Evolutionary conservation across 2,888 invertebrate genomes (phyloP), one percentile per base, ranked within the genome.

Genomic region (Dorcus parallelipipedus): DNA sequence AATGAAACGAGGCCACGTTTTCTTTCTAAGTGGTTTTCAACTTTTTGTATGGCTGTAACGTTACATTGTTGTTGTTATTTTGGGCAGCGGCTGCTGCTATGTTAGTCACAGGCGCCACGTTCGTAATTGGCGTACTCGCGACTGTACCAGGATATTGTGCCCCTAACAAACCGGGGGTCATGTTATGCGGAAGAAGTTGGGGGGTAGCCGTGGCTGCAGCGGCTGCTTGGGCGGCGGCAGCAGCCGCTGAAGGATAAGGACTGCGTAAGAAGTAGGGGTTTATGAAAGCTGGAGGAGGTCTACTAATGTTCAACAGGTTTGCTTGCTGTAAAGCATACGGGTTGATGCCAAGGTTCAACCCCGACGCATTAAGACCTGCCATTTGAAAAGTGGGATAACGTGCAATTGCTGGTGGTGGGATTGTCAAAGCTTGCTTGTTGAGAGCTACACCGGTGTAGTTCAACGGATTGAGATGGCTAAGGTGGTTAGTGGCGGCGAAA

Each of bases 41-140:
- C 82, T 93, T 93, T 81, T 93, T 93, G 81, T 91, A 93, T 58
- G 93, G 93, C 77, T 92, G 92, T 76, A 90, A 83, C 20, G 86
- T 85, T 60, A 84, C 82, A 65, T 78, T 78, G 65, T 80, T 80
- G 65, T 78, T 79, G 67, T 80, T 80, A 68, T 79, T 76, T 54
- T 76, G 72, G 43, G 74, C 74, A 23, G 82, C 82, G 76, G 80
- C 73, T 69, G 82, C 76, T 72, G 81, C 75, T 38, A 68, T 67
- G 23, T 69, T 69, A 33, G 69, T 67, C n/a, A 72, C 69, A 10
- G 73, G 65, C 73, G 82, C 76, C 4, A 71, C 62, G 56, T 63
- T 72, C 48, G 73, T 71, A 50, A 72, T 68, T 10, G 70, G 69
- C 69, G 69, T 77, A 71, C 67, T 78, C 66, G 74, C 78, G 10